These are phyloP conservation scores for Gonatopus flavifemur DNA, from an alignment of 1,140 invertebrate genomes.

Conservation along the genomic window DNA sequence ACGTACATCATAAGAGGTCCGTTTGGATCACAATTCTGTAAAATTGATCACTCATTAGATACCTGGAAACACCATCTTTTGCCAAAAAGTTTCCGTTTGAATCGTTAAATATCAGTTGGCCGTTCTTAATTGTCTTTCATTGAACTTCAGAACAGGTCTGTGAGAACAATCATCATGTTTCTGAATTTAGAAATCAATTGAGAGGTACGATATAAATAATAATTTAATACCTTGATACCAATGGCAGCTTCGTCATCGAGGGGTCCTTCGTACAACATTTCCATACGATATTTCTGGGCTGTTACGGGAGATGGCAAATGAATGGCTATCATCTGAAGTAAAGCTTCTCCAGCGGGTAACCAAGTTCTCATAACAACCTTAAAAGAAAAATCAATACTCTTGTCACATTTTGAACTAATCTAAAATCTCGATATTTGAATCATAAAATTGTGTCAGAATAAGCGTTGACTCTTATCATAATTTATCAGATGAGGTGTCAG, in stretches of 20 bases:
- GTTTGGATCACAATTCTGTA: slow-evolving; percentile 90
- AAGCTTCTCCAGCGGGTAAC: slow-evolving; percentile 98
- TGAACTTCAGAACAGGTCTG: slow-evolving; percentile 55
- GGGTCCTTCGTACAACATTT: slow-evolving; percentile 98
- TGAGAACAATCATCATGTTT: slow-evolving; percentile 51
- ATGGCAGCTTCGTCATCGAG: slow-evolving; percentile 95
- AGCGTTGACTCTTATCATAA: too few relatives aligned
- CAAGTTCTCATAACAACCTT: slow-evolving; percentile 96
- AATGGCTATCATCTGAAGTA: slow-evolving; percentile 99
- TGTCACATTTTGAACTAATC: too few relatives aligned
- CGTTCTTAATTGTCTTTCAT: slow-evolving; percentile 43
- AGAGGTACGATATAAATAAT: background rate
- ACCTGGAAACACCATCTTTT: background rate
- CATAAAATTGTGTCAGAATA: too few relatives aligned
- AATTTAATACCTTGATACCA: slow-evolving; percentile 71
- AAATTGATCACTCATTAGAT: slow-evolving; percentile 23
- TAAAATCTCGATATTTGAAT: too few relatives aligned
- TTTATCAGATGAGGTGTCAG: slow-evolving; percentile 55
- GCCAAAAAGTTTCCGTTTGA: slow-evolving; percentile 4
- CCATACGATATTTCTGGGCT: slow-evolving; percentile 98
- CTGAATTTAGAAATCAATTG: background rate
- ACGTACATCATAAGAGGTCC: slow-evolving; percentile 99
- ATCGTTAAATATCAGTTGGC: slow-evolving; percentile 38
- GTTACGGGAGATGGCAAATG: slow-evolving; percentile 98
- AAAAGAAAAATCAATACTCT: slow-evolving; percentile 19